Evolutionary conservation across 2,797 vertebrate species (phyloP).

Genomic region (Myotis daubentonii): DNA sequence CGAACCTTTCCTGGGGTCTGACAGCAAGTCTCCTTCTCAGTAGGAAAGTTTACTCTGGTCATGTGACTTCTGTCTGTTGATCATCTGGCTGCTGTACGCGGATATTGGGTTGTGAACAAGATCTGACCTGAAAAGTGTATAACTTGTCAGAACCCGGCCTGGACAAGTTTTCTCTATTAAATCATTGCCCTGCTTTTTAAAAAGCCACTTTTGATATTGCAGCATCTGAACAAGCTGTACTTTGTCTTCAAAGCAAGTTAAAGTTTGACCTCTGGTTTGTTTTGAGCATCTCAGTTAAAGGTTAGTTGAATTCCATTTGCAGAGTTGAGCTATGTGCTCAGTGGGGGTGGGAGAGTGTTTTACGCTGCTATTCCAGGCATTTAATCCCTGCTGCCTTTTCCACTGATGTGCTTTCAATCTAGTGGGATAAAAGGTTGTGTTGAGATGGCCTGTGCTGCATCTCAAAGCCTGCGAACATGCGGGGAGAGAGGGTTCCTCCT

Average conservation of each 20-base stretch:
- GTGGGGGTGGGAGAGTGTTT: background rate
- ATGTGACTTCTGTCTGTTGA: background rate
- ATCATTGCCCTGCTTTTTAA: background rate
- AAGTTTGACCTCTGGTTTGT: constrained; percentile 63
- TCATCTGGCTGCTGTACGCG: background rate
- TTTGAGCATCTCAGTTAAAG: constrained; percentile 49
- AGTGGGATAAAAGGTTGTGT: background rate
- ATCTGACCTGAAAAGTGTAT: background rate
- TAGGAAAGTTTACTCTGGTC: background rate
- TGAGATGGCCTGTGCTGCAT: background rate
- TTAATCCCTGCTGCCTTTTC: constrained; percentile 21
- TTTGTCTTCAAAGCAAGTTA: constrained; percentile 74
- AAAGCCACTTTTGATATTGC: background rate
- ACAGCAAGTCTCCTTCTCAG: background rate
- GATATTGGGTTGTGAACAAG: background rate
- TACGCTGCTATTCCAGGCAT: background rate
- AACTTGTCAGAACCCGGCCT: background rate
- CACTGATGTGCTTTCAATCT: background rate
- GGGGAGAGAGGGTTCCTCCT: background rate
- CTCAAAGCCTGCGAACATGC: background rate
- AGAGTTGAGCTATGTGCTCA: background rate
- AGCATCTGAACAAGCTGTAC: constrained; percentile 72
- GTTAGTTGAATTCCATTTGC: background rate
- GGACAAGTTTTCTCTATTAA: background rate
- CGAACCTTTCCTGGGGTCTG: background rate